Conservation (phyloP, 2,888 invertebrate genomes). For the Papilio demoleus region DNA sequence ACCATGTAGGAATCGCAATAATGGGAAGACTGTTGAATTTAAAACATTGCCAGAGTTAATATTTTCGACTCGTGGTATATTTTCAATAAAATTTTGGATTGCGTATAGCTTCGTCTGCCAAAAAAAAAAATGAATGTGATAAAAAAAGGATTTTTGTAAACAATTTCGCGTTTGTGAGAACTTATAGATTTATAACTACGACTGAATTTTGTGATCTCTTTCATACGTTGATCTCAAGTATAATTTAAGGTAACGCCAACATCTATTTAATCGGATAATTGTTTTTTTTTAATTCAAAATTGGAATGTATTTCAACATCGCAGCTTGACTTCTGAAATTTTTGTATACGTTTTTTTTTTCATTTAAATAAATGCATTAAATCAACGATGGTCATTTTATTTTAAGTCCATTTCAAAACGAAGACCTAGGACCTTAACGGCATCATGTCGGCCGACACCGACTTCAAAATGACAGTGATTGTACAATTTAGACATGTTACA, state of each 20-base stretch:
- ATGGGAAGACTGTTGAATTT: conserved; percentile 40
- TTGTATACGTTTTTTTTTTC: conserved; percentile 16
- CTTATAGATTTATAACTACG: conserved; percentile 49
- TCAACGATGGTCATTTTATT: not conserved
- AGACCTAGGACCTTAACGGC: no score
- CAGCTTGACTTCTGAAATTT: conserved; percentile 26
- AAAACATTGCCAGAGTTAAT: conserved; percentile 34
- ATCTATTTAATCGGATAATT: conserved; percentile 29
- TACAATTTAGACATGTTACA: no score
- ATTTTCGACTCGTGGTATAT: conserved; percentile 30
- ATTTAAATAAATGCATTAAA: conserved; percentile 19
- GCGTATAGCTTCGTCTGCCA: conserved; percentile 51
- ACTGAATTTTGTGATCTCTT: conserved; percentile 78
- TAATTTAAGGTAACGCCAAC: conserved; percentile 50
- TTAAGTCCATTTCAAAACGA: no score
- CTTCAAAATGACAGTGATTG: no score
- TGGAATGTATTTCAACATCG: conserved; percentile 7
- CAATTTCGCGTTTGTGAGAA: conserved; percentile 40
- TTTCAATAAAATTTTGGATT: conserved; percentile 34
- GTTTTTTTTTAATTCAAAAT: conserved; percentile 18
- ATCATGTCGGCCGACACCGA: no score
- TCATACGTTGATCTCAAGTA: conserved; percentile 74
- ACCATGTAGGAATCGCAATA: conserved; percentile 40
- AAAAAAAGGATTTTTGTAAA: conserved; percentile 36
- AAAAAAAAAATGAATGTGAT: conserved; percentile 56